These are phyloP conservation scores for Rhinella marina DNA, from an alignment of 2,797 vertebrate genomes.

Conservation along the genomic window DNA sequence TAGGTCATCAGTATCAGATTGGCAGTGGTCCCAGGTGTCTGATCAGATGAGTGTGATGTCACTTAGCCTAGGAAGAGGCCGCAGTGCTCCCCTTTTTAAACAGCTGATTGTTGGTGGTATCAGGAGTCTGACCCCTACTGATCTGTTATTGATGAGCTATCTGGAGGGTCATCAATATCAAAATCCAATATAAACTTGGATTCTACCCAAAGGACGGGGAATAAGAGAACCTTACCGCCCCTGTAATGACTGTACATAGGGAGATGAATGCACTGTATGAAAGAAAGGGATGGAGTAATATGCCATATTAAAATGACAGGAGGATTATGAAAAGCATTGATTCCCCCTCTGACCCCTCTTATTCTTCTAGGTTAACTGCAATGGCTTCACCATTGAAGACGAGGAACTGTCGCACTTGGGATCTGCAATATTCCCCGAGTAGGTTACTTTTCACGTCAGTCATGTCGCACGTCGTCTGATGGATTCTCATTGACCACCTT, in stretches of 20 bases:
- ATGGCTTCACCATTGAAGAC: constrained; percentile 96
- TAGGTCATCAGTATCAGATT: no score
- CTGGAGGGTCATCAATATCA: no score
- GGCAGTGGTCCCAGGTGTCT: no score
- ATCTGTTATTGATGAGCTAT: no score
- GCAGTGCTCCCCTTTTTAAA: no score
- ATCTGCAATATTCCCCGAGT: constrained; percentile 95
- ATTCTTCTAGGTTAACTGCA: constrained; percentile 87
- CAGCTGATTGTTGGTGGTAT: no score
- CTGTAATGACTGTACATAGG: neutral
- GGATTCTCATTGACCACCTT: neutral
- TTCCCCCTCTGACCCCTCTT: constrained; percentile 22
- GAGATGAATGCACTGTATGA: neutral
- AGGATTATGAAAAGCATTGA: constrained; percentile 35
- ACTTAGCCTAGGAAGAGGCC: no score
- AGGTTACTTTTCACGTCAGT: constrained; percentile 58
- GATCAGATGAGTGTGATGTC: no score
- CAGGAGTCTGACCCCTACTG: no score
- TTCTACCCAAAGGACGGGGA: neutral
- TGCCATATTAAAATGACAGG: constrained; percentile 23
- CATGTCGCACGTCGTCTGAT: neutral
- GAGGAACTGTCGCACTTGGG: constrained; percentile 94
- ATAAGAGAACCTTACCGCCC: neutral
- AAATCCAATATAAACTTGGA: no score
- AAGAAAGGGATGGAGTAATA: neutral